A percentile compares a stretch with the other conserved stretches of the same genome.
These are phyloP conservation scores for Anorthoa munda DNA, from an alignment of 2,888 invertebrate genomes.

Conservation along the genomic window DNA sequence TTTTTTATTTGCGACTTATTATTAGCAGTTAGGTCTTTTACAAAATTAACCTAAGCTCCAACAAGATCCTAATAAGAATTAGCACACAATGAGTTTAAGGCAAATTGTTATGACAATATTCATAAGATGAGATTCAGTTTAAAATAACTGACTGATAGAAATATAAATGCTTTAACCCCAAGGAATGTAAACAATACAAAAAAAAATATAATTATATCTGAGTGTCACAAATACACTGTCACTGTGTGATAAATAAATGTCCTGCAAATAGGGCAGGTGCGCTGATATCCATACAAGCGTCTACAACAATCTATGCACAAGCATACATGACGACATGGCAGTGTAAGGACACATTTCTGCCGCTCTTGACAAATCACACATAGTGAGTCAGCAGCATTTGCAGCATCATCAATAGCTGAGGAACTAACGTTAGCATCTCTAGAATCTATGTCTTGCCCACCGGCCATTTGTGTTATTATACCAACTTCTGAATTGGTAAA, in stretches of 20 bases:
- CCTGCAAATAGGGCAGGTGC: constrained; percentile 90
- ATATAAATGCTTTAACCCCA: constrained; percentile 31
- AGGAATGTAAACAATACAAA: constrained; percentile 42
- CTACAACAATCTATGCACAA: constrained; percentile 89
- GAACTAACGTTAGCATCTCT: constrained; percentile 69
- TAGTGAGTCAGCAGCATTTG: constrained; percentile 79
- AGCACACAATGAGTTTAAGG: neutral
- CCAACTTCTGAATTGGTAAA: constrained; percentile 84
- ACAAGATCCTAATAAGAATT: neutral
- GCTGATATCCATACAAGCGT: constrained; percentile 87
- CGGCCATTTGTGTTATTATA: constrained; percentile 80
- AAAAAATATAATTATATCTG: constrained; percentile 6
- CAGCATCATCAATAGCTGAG: constrained; percentile 74
- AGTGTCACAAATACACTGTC: constrained; percentile 88
- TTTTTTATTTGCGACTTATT: constrained; percentile 41
- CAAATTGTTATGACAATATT: constrained; percentile 20
- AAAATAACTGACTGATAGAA: neutral
- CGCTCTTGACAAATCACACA: constrained; percentile 91
- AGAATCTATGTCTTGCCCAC: constrained; percentile 74
- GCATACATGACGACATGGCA: constrained; percentile 91
- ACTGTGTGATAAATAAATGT: constrained; percentile 90
- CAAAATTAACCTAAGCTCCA: neutral
- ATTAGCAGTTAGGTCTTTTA: neutral
- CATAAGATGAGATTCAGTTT: constrained; percentile 25
- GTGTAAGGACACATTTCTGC: constrained; percentile 89